A percentile compares a stretch with the other conserved stretches of the same genome.
Evolutionary conservation across 2,797 vertebrate species (phyloP).

Genomic region (Thunnus albacares): DNA sequence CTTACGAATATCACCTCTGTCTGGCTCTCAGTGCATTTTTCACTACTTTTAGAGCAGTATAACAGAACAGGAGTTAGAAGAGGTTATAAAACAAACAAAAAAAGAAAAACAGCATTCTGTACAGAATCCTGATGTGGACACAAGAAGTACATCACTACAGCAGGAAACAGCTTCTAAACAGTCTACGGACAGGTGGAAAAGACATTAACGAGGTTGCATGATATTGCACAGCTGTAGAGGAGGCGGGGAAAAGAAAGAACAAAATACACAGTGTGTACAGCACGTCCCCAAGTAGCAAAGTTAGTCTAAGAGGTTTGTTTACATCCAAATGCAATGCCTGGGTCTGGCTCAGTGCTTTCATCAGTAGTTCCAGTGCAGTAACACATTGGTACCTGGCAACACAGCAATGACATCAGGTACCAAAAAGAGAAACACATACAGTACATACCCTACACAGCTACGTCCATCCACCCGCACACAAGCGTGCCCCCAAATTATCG

Average conservation of each 20-base stretch:
- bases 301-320: slow-evolving; percentile 76
- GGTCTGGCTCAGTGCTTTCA: slow-evolving; percentile 84
- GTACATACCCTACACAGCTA: slow-evolving; percentile 56
- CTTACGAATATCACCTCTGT: slow-evolving; percentile 28
- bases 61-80: slow-evolving; percentile 46
- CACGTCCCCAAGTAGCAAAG: slow-evolving; percentile 68
- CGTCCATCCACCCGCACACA: slow-evolving; percentile 52
- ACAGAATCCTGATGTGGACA: slow-evolving; percentile 73
- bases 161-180: slow-evolving; percentile 64
- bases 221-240: slow-evolving; percentile 78
- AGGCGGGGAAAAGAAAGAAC: slow-evolving; percentile 7
- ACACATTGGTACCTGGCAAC: slow-evolving; percentile 79
- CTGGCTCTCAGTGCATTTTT: slow-evolving; percentile 77
- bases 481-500: slow-evolving; percentile 51
- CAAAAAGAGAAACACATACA: slow-evolving; percentile 69
- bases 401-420: slow-evolving; percentile 76
- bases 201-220: slow-evolving; percentile 65
- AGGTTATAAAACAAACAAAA: slow-evolving; percentile 36
- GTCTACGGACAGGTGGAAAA: slow-evolving; percentile 53
- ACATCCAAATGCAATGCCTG: slow-evolving; percentile 81
- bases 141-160: slow-evolving; percentile 62
- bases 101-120: slow-evolving; percentile 50
- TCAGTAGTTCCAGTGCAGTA: slow-evolving; percentile 83
- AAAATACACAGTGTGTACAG: slow-evolving; percentile 70
- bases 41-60: slow-evolving; percentile 66